Percentiles rank a stretch among this genome's conserved stretches.
phyloP scores from a whole-genome alignment of 2,888 invertebrate species.

The Rhynchonema sp. region DNA sequence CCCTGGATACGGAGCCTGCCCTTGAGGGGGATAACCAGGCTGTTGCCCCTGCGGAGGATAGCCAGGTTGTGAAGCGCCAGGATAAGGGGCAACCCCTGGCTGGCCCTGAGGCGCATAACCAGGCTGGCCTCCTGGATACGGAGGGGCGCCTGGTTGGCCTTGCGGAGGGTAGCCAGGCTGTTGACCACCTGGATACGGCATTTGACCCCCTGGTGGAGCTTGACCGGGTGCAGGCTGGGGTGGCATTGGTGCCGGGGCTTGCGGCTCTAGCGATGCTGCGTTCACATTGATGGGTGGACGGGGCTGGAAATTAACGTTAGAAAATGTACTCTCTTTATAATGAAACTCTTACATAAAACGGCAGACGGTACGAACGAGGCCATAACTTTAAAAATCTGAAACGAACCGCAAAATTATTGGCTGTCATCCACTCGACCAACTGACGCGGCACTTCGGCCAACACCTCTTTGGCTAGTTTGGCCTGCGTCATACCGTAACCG shows the following conservation, averaged over 20 bases:
- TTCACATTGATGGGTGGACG: background rate
- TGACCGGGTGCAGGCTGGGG: background rate
- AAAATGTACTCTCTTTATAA: too few relatives aligned
- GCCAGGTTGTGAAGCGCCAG: background rate
- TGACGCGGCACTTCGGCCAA: constrained; percentile 37
- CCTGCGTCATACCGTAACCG: constrained; percentile 23
- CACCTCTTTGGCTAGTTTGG: constrained; percentile 40
- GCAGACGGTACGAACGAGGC: too few relatives aligned
- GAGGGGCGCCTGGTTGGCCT: background rate
- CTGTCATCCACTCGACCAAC: constrained; percentile 15
- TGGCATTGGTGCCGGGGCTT: background rate
- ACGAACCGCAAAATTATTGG: background rate
- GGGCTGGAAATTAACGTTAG: background rate
- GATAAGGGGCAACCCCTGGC: background rate
- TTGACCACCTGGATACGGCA: too few relatives aligned
- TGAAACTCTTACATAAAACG: too few relatives aligned
- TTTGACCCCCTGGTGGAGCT: background rate
- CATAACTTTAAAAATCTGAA: too few relatives aligned
- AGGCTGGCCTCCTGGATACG: background rate
- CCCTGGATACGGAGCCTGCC: background rate
- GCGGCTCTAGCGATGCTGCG: background rate
- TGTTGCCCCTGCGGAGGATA: background rate
- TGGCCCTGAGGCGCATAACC: background rate
- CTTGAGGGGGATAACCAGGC: background rate
- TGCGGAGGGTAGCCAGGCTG: background rate